Conservation (phyloP, 2,888 invertebrate genomes). For the Cosmia trapezina region DNA sequence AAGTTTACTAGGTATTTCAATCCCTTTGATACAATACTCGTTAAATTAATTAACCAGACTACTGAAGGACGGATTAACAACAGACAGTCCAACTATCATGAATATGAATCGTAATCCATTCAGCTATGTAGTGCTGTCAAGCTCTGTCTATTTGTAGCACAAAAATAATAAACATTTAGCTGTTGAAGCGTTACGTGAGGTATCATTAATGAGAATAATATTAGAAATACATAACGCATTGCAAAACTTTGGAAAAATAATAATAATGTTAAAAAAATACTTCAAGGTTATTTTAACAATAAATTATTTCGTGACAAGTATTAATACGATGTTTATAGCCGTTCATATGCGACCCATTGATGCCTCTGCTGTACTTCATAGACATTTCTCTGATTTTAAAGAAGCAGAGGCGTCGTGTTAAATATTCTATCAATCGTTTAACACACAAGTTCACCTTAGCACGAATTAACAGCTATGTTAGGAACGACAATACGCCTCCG, state of each 20-base stretch:
- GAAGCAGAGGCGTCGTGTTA: constrained; percentile 77
- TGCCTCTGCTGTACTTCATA: constrained; percentile 27
- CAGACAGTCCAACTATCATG: constrained; percentile 29
- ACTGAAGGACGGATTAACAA: constrained; percentile 47
- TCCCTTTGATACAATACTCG: constrained; percentile 4
- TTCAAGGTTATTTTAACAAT: constrained; percentile 38
- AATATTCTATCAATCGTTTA: constrained; percentile 72
- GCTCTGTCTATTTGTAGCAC: constrained; percentile 31
- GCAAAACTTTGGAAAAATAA: constrained; percentile 24
- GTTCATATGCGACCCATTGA: constrained; percentile 27
- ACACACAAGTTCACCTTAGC: constrained; percentile 82
- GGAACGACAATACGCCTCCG: constrained; percentile 74
- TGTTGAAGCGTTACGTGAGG: constrained; percentile 30
- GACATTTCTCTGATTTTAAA: constrained; percentile 55
- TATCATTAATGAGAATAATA: constrained; percentile 44
- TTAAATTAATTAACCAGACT: constrained; percentile 30
- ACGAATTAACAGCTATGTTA: constrained; percentile 77
- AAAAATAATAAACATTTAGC: constrained; percentile 53
- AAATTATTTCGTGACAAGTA: constrained; percentile 36
- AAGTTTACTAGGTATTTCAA: background rate
- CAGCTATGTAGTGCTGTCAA: constrained; percentile 4
- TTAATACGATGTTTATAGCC: constrained; percentile 22
- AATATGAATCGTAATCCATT: constrained; percentile 39
- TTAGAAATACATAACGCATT: constrained; percentile 34
- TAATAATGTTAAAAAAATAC: constrained; percentile 9